Evolutionary conservation across 2,888 invertebrate genomes (phyloP), one percentile per base, ranked within the genome.

Genomic region (Lasioglossum zephyrum): DNA sequence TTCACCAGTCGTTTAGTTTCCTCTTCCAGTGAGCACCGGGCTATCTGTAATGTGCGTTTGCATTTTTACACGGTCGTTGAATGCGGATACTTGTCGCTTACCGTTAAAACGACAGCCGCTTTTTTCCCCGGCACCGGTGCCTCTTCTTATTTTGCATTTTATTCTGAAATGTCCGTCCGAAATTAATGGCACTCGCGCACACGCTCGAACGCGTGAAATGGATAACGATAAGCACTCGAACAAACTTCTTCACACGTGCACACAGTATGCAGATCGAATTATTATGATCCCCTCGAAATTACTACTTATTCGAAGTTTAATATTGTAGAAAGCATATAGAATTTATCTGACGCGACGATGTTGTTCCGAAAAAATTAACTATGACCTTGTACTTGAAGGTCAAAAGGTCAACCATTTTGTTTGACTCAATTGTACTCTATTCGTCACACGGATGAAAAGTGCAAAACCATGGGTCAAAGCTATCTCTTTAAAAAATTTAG

Each of bases 1-100:
- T 88, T 88, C 81, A 77, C 69, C 79, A 81, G 63, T 73, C 81
- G 81, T 81, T 88, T 83, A 76, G 76, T 74, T 63, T 53, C 49
- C 77, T 63, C 77, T 79, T 74, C 47, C 70, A 66, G 16, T n/a
- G 39, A 49, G 53, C 72, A n/a, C 13, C n/a, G 39, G 39, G 39
- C 69, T 77, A 78, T 79, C 70, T 78, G 76, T 77, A 84, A 84
- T 66, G 75, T 26, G 63, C 77, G 66, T 81, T 86, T 77, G 74
- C 87, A 86, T 77, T 80, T 79, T 72, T 73, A 75, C 75, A 47
- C 63, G 18, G 47, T 22, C 57, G 60, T 80, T 76, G 22, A 53
- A 63, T 47, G 49, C 31, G 22, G n/a, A n/a, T 76, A 70, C 53
- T 39, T 16, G 57, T 39, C 66, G 44, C 39, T 73, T 63, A 26